Evolutionary conservation across 2,888 invertebrate species (phyloP), one percentile per base, ranked within the genome.

Genomic region (Dendrolimus pini): DNA sequence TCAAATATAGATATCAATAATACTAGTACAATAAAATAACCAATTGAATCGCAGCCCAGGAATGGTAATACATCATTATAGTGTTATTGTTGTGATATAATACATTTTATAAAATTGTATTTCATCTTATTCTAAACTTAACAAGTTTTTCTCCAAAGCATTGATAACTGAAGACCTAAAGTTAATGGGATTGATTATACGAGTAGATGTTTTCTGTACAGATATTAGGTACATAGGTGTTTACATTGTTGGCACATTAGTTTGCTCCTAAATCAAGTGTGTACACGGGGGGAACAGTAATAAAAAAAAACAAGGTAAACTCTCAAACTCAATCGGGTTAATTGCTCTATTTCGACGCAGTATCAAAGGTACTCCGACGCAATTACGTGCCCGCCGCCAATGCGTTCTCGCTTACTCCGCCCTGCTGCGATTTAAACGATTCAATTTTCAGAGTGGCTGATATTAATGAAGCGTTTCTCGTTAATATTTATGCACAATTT

Each of bases 381-480:
- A 78, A 82, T 82, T 80, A 80, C 74, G 67, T 69, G 70, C 67
- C 74, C 65, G 69, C 72, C 65, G 65, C 73, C 77, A 76, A 81
- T 82, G 79, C 77, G 77, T 78, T 74, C 73, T 69, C 69, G 69
- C 69, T 69, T 67, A 71, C 72, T 71, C 68, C 68, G 62, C 70
- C 60, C 64, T 68, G 72, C 69, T 69, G 67, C 79, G 80, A 12
- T 83, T 84, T 82, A 82, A 85, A 71, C 78, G 80, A 80, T 82
- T 84, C 80, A 83, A 80, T 85, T 85, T 83, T 80, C 75, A 70
- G 78, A 82, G 78, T 82, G 79, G 77, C 77, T 80, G 74, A 71
- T 74, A 78, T 80, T 79, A 78, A 80, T 83, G 77, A 77, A 76
- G 73, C 74, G 68, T 74, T 75, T 70, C 65, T 65, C 67, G 69